Conservation (phyloP, 2,797 vertebrate genomes). For the Psittacula echo region DNA sequence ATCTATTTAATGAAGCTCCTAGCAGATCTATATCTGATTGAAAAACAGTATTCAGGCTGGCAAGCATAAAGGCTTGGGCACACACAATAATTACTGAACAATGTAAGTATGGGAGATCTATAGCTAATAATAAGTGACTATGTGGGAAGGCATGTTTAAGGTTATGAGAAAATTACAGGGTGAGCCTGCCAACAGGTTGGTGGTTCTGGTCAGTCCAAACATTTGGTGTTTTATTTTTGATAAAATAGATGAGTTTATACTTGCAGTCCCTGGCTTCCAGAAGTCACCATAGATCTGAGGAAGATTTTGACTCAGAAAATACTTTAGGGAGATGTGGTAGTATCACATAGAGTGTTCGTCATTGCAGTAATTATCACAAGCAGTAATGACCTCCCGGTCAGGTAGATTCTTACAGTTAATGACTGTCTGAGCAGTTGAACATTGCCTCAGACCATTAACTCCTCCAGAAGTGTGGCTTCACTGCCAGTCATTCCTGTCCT, state of each 20-base stretch:
- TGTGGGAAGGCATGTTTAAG: neutral
- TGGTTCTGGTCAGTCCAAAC: neutral
- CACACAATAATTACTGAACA: neutral
- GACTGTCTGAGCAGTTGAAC: neutral
- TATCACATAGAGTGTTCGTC: neutral
- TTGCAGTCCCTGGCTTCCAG: neutral
- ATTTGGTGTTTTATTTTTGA: neutral
- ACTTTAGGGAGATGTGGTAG: neutral
- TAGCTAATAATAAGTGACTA: neutral
- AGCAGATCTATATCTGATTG: neutral
- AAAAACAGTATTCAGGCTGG: neutral
- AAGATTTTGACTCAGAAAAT: neutral
- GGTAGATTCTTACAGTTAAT: conserved; percentile 27
- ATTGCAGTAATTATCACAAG: conserved; percentile 23
- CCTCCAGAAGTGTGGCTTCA: neutral
- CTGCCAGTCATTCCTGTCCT: neutral
- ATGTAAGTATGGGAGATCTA: neutral
- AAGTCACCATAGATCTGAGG: neutral
- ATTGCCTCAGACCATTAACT: conserved; percentile 23
- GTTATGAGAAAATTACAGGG: neutral
- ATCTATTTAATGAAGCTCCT: neutral
- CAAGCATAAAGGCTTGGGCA: neutral
- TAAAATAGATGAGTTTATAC: neutral
- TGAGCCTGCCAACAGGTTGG: neutral
- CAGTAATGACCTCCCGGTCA: conserved; percentile 36